Base-by-base conservation (phyloP, 2,113 vertebrate species). In the Poecile atricapillus region DNA sequence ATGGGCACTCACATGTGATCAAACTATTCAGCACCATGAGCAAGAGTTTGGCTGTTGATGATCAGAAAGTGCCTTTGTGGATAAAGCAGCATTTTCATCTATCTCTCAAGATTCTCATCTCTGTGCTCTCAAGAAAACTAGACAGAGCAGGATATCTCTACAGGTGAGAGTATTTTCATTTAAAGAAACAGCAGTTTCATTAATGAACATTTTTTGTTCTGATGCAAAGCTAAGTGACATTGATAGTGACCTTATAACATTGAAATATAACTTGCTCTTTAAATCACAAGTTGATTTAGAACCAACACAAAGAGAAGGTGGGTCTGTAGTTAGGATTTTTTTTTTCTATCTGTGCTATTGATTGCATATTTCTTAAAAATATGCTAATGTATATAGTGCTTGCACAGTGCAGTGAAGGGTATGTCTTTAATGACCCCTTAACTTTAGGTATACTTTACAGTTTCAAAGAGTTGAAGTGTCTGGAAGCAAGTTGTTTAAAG, bases 131-230 rank as follows among this genome's bases (percentile, higher is more conserved):
- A 69, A 46, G 47, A 86, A 83, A 94, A 67, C 83, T 87, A 65
- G 58, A 35, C 58, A 49, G 52, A 91, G 75, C 49, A 77, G 59
- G 67, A 5, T 81, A 10, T 35, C 52, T 85, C 93, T 60, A 15
- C 28, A 49, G 55, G 49, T 27, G 50, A 74, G 8, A 12, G 11
- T 27, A 27, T 92, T 95, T 96, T 95, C 86, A 88, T 96, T 91
- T 95, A 73, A 64, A 79, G 68, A 92, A 86, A 41, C 56, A 73
- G 35, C 50, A 56, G 13, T 84, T 96, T 83, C 52, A 7, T 0
- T 96, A 97, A 96, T 87, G 47, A 97, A 83, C 56, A 18, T 83
- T 86, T 82, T 68, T 68, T 65, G 71, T 78, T 62, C 44, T 67
- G 55, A 63, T 78, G 55, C 65, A 85, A 83, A 96, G 39, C 15